phyloP scores from a whole-genome alignment of 2,888 invertebrate genomes.

The Cheilosia vulpina region DNA sequence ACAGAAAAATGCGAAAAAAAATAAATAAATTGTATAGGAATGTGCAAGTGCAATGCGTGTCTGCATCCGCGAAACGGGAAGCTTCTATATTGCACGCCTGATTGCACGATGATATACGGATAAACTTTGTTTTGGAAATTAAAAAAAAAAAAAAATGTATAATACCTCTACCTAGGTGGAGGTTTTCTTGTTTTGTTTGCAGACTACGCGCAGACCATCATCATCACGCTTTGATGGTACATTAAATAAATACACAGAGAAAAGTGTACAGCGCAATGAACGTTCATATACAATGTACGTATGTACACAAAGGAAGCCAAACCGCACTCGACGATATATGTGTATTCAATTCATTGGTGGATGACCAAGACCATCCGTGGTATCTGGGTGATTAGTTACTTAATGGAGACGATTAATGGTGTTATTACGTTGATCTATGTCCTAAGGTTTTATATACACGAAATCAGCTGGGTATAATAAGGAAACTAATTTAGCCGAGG shows the following conservation, averaged over 20 bases:
- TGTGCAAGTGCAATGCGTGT: constrained; percentile 2
- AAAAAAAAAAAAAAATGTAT: neutral
- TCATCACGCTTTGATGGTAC: constrained; percentile 20
- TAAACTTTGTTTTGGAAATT: constrained; percentile 9
- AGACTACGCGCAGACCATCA: constrained; percentile 6
- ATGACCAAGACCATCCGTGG: constrained; percentile 13
- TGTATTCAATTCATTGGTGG: constrained; percentile 8
- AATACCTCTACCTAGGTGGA: neutral
- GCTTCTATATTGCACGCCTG: constrained; percentile 55
- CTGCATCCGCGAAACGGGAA: constrained; percentile 16
- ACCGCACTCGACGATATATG: neutral
- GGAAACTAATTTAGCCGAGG: constrained; percentile 45
- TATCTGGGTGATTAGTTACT: constrained; percentile 68
- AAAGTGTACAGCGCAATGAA: neutral
- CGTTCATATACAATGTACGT: too few relatives aligned
- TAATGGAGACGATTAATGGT: constrained; percentile 70
- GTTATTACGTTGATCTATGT: constrained; percentile 56
- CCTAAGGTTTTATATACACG: constrained; percentile 37
- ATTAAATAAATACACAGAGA: constrained; percentile 26
- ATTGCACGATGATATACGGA: constrained; percentile 32
- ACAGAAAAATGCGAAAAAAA: constrained; percentile 4
- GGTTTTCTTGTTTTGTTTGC: neutral
- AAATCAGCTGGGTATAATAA: constrained; percentile 39
- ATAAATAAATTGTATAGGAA: constrained; percentile 1
- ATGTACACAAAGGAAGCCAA: constrained; percentile 10